These are phyloP conservation scores for Enoplosus armatus DNA, from an alignment of 2,797 vertebrate species.

Conservation along the genomic window DNA sequence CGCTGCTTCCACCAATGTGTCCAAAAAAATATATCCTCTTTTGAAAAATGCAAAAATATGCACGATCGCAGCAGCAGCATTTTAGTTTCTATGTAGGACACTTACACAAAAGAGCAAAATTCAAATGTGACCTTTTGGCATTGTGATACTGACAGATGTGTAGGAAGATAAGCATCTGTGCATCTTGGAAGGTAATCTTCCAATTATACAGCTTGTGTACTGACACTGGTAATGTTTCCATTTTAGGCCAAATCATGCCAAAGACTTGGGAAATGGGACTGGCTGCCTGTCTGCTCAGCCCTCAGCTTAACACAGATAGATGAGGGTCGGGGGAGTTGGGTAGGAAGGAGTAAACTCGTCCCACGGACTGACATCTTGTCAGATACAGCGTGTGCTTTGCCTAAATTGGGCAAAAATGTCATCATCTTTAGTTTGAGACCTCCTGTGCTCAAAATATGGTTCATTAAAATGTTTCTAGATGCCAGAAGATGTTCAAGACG, in stretches of 20 bases:
- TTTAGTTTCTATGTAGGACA: too few relatives aligned
- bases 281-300: conserved; percentile 35
- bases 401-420: conserved; percentile 63
- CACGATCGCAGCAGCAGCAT: not conserved
- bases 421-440: conserved; percentile 26
- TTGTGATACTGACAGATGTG: not conserved
- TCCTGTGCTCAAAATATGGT: conserved; percentile 11
- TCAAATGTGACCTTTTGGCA: not conserved
- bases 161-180: not conserved
- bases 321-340: conserved; percentile 14
- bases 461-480: conserved; percentile 45
- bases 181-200: not conserved
- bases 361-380: conserved; percentile 53
- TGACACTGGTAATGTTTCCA: conserved; percentile 13
- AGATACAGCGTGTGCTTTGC: conserved; percentile 17
- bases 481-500: not conserved
- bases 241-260: conserved; percentile 22
- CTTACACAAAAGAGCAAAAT: too few relatives aligned
- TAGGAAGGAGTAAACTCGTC: conserved; percentile 22
- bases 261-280: not conserved
- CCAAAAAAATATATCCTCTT: too few relatives aligned
- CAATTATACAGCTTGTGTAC: not conserved
- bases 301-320: conserved; percentile 21
- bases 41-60: not conserved
- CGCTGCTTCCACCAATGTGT: too few relatives aligned